phyloP scores from a whole-genome alignment of 1,140 invertebrate genomes.

The Drosophila gunungcola region DNA sequence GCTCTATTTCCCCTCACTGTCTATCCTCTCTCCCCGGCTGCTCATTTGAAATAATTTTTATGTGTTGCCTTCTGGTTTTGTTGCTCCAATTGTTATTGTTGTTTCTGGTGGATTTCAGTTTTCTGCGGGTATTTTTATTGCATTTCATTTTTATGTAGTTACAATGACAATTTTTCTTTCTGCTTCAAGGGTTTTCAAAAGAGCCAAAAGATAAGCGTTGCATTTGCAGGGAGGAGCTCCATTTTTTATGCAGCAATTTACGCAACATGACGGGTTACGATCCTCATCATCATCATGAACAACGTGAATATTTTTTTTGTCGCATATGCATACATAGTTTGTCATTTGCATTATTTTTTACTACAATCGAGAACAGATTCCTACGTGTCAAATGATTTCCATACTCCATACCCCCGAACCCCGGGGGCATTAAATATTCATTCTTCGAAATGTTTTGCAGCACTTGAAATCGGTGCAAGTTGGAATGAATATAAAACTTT shows the following conservation, averaged over 20 bases:
- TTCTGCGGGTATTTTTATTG: constrained; percentile 78
- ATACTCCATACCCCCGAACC: background rate
- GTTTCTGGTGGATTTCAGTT: constrained; percentile 47
- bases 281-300: constrained; percentile 29
- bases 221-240: constrained; percentile 11
- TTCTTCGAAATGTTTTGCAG: constrained; percentile 37
- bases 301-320: constrained; percentile 29
- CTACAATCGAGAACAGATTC: constrained; percentile 47
- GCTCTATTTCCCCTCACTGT: constrained; percentile 7
- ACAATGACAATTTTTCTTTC: constrained; percentile 72
- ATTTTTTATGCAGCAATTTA: constrained; percentile 74
- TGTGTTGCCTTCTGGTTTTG: constrained; percentile 56
- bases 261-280: constrained; percentile 58
- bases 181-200: constrained; percentile 63
- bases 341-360: constrained; percentile 78
- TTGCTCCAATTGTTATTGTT: constrained; percentile 36
- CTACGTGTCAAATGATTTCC: constrained; percentile 45
- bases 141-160: constrained; percentile 79
- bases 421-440: constrained; percentile 45
- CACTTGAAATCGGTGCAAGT: constrained; percentile 43
- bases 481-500: constrained; percentile 47
- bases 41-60: constrained; percentile 79
- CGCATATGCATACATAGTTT: constrained; percentile 40
- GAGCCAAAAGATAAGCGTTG: constrained; percentile 52
- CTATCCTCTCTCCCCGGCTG: constrained; percentile 5